Evolutionary conservation across 92 coral and sea anemone species (phyloP), one percentile per base, ranked within the genome.

Genomic region (Porites cylindrica): DNA sequence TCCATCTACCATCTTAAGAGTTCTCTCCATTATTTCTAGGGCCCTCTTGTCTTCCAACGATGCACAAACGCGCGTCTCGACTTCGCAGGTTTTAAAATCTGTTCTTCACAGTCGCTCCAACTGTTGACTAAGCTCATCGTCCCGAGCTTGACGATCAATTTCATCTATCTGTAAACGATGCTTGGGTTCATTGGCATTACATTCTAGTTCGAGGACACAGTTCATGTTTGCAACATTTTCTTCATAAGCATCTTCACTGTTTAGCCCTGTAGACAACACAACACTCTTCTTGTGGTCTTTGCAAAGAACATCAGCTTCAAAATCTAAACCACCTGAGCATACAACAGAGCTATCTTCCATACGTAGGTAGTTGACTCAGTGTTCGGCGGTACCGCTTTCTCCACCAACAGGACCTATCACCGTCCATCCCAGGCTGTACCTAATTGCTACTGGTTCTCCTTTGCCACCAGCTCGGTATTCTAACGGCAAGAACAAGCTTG

Each of bases 31-130:
- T 24, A 53, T 21, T 67, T 87, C 82, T 59, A 91, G 12, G 51
- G 88, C 94, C 64, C 67, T 79, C n/a, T 74, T 80, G 65, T 91
- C 94, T 78, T 92, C 94, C 4, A 92, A 16, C 21, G 95, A 92
- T 47, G 56, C 50, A 76, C 85, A 78, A 51, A 79, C 86, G 54
- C 70, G 63, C 13, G 71, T 79, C 43, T 82, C 87, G 16, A 89
- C 87, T 29, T 79, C 72, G 32, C 89, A 84, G 53, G 68, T 81
- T 54, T 50, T 60, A 50, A 82, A 82, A 72, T 89, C 84, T 7
- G 82, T 89, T 56, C 79, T 89, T 89, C 89, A 83, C 24, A 84
- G 29, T 51, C 85, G 56, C 62, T 89, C 85, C 24, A 84, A 79
- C 76, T 89, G 80, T 63, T 79, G 62, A 32, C 77, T 73, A 51